A percentile compares a stretch with the other conserved stretches of the same genome.
Conservation (phyloP, 2,113 vertebrate genomes). For the Ailuropoda melanoleuca region DNA sequence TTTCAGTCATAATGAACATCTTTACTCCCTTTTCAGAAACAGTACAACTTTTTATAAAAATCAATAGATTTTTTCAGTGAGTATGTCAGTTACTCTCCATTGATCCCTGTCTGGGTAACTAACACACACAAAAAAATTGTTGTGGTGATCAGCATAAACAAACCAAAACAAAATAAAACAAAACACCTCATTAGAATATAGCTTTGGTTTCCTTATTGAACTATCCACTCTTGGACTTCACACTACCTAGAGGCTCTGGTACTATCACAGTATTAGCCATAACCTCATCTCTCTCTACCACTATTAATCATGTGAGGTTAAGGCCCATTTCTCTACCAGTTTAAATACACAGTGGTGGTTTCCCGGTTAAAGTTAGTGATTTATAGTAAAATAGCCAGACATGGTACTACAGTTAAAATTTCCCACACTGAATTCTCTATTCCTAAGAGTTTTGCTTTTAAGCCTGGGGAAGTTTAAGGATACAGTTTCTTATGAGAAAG, state of each 20-base stretch:
- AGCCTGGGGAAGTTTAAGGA: not conserved
- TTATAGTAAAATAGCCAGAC: not conserved
- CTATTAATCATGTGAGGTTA: not conserved
- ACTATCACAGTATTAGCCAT: not conserved
- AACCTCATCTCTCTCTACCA: not conserved
- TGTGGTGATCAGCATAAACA: not conserved
- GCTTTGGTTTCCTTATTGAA: not conserved
- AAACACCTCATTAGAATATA: not conserved
- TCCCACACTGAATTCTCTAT: not conserved
- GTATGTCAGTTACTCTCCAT: not conserved
- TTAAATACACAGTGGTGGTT: not conserved
- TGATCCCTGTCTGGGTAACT: not conserved
- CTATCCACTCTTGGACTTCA: not conserved
- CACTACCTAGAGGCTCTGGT: too few relatives aligned
- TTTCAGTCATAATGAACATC: not conserved
- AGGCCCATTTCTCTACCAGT: not conserved
- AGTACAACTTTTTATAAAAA: not conserved
- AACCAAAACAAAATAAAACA: too few relatives aligned
- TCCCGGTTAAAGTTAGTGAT: not conserved
- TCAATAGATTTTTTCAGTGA: not conserved
- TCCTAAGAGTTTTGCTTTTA: not conserved
- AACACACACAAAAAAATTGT: not conserved
- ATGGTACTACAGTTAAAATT: not conserved
- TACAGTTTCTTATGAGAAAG: not conserved
- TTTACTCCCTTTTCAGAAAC: not conserved